Base-by-base conservation (phyloP, 2,113 vertebrate genomes). In the Clarias macrocephalus region DNA sequence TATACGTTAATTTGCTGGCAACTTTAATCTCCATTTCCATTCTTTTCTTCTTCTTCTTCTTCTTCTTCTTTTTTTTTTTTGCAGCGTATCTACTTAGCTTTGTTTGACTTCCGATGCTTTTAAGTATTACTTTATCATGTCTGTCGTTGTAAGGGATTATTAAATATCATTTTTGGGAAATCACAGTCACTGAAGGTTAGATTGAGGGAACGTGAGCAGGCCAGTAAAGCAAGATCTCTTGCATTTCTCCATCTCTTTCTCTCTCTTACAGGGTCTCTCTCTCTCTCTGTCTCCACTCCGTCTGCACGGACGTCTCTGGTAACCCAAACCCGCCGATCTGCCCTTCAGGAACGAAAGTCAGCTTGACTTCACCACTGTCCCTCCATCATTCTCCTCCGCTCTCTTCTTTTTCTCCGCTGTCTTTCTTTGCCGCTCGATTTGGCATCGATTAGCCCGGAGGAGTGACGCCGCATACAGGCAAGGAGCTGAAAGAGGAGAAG, bases 371-470 rank as follows among this genome's bases (percentile, higher is more conserved):
- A 25, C 4, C 28, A 16, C 60, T 65, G 80, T 82, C 80, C 60
- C 60, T 82, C 80, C 62, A 82, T 82, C 80, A 82, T 82, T 80
- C 76, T 80, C 28, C 52, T 23, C 19, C 90, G 88, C 90, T 91
- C 89, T 88, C 90, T 91, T 85, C 90, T 90, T 33, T 65, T 89
- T 80, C 86, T 87, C 80, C 89, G 88, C 72, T 90, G 83, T 85
- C 60, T 65, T 82, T 75, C 42, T n/a, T 79, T 92, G 89, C 89
- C 91, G 91, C 92, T 94, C 93, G 91, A 94, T 97, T 80, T 94
- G 95, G 92, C 96, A 90, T 90, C 25, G 89, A 97, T 96, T 94
- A 94, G 96, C 96, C 95, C 94, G 93, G 93, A 92, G 92, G 93
- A 94, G 95, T 94, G 96, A 96, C 95, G 93, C 94, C 57, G 83